Evolutionary conservation across 2,888 invertebrate genomes (phyloP).

Genomic region (Hybos culiciformis): DNA sequence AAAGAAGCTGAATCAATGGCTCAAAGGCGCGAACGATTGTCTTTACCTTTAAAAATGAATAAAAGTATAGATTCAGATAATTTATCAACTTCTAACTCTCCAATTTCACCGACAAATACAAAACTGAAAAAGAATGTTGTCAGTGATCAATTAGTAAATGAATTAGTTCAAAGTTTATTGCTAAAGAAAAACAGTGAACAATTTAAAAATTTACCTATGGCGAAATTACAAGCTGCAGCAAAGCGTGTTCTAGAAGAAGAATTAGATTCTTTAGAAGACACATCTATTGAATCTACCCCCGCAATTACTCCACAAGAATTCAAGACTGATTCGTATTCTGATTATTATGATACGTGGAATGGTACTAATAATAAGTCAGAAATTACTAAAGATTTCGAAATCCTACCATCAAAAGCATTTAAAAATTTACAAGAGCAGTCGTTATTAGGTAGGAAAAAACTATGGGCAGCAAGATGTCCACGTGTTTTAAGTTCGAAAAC

Average conservation of each 20-base stretch:
- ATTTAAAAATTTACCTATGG: constrained; percentile 41
- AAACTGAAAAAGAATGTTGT: no score
- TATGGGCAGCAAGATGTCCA: constrained; percentile 47
- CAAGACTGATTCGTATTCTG: constrained; percentile 36
- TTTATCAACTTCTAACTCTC: constrained; percentile 40
- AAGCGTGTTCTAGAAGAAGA: constrained; percentile 44
- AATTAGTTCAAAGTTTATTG: constrained; percentile 44
- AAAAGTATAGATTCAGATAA: constrained; percentile 39
- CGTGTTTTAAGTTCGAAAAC: constrained; percentile 47
- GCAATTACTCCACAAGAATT: constrained; percentile 38
- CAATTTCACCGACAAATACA: constrained; percentile 34
- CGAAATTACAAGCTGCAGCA: constrained; percentile 44
- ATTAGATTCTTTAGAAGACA: constrained; percentile 37
- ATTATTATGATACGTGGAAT: constrained; percentile 45
- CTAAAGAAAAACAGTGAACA: constrained; percentile 41
- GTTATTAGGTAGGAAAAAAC: constrained; percentile 30
- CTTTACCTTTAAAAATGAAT: constrained; percentile 37
- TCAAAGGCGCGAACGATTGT: constrained; percentile 39
- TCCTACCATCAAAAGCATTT: constrained; percentile 45
- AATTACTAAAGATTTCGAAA: constrained; percentile 30
- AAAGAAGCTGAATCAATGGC: constrained; percentile 33
- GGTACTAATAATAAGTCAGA: constrained; percentile 13
- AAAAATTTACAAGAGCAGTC: constrained; percentile 40
- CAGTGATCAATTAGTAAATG: constrained; percentile 43
- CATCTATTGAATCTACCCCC: constrained; percentile 38